A percentile compares a stretch with the other conserved stretches of the same genome.
phyloP scores from a whole-genome alignment of 2,113 vertebrate species.

The Corvus moneduloides region DNA sequence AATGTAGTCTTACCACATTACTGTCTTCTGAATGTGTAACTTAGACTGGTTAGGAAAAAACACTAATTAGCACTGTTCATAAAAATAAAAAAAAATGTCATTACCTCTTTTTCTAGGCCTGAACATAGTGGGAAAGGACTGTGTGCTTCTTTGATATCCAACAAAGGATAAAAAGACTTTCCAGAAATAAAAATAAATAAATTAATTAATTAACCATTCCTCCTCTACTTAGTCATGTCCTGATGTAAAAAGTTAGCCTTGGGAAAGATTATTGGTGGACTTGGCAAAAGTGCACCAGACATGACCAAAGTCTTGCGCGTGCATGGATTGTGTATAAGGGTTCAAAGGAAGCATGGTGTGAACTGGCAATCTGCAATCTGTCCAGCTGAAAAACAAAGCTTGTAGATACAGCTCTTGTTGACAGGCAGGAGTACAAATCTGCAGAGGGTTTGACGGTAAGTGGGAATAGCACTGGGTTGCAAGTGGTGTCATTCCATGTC shows the following conservation, averaged over 20 bases:
- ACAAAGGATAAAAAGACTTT: slow-evolving; percentile 2
- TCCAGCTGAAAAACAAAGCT: background rate
- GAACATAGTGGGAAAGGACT: slow-evolving; percentile 12
- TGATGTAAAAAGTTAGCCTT: background rate
- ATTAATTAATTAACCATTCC: background rate
- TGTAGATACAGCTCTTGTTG: background rate
- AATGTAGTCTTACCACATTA: slow-evolving; percentile 43
- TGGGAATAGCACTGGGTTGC: background rate
- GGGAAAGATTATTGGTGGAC: background rate
- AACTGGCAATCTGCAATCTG: background rate
- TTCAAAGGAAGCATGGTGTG: slow-evolving; percentile 26
- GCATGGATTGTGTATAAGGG: background rate
- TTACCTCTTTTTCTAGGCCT: slow-evolving; percentile 62
- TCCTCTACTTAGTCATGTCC: background rate
- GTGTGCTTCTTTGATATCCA: slow-evolving; percentile 37
- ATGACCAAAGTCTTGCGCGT: background rate
- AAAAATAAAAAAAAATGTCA: slow-evolving; percentile 19
- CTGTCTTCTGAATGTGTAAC: slow-evolving; percentile 67
- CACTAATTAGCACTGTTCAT: slow-evolving; percentile 56
- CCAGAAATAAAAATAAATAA: slow-evolving; percentile 4
- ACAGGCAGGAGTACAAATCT: slow-evolving; percentile 16
- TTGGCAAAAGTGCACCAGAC: background rate
- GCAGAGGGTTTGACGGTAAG: background rate
- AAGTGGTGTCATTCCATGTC: background rate
- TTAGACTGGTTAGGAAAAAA: slow-evolving; percentile 49